Evolutionary conservation across 2,113 vertebrate species (phyloP), one percentile per base, ranked within the genome.

Genomic region (Triplophysa rosa): DNA sequence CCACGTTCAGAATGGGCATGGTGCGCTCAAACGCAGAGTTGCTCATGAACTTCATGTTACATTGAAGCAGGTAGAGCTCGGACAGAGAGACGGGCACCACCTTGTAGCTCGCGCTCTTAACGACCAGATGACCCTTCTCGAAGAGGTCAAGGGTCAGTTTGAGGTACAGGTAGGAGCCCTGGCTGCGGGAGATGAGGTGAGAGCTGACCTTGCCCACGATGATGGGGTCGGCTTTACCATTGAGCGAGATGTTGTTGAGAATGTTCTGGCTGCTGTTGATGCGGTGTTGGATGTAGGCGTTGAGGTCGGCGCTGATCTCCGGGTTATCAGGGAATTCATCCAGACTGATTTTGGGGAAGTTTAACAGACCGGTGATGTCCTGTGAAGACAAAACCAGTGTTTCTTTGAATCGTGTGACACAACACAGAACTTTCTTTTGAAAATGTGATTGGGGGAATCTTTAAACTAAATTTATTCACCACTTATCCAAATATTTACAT

Each of bases 1-100:
- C 94, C 87, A 99, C 94, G 0, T 98, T 98, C 52, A 99, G 79
- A 49, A 99, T 93, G 0, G 97, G 96, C 83, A 95, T 91, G 0
- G 95, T 95, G 80, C 96, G 94, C 90, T 98, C 98, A 5, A 99
- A 99, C 63, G 97, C 94, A 0, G 95, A 95, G 78, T 97, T 95
- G 68, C 93, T 97, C 91, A 95, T 95, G 90, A 99, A 99, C 89
- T 96, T 97, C 95, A 99, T 97, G 87, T 98, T 99, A 91, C 98
- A 99, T 91, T 98, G 98, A n/a, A 99, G 91, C 77, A 98, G 91
- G 86, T 99, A 99, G 66, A 99, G 94, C 88, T 99, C 97, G 0
- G 97, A 94, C 26, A 99, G 86, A 0, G 97, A 99, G 73, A 99
- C 96, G 0, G 98, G 98, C 79, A 99, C 97, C 3, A 98, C 97